Conservation (phyloP, 2,113 vertebrate genomes). For the Ptilonorhynchus violaceus region DNA sequence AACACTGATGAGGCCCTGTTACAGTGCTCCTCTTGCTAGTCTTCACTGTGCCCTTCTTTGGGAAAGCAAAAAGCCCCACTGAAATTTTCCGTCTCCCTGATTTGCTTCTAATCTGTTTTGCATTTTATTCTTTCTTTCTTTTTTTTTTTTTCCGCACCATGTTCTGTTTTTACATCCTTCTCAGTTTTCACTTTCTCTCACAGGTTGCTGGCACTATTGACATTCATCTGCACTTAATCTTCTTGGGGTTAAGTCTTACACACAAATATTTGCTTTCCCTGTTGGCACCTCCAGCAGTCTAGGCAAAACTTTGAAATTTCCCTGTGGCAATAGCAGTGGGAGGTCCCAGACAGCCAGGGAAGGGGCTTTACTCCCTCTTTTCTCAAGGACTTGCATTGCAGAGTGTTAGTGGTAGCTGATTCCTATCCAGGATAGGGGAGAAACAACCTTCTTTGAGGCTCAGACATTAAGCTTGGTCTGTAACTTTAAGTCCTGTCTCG, state of each 20-base stretch:
- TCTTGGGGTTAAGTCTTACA: slow-evolving; percentile 54
- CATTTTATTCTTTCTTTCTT: background rate
- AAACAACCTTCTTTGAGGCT: background rate
- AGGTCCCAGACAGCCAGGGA: slow-evolving; percentile 49
- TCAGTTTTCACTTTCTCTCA: slow-evolving; percentile 55
- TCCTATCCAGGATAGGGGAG: background rate
- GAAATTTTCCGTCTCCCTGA: background rate
- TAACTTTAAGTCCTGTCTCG: background rate
- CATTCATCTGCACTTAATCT: slow-evolving; percentile 67
- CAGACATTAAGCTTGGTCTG: background rate
- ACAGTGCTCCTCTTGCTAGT: background rate
- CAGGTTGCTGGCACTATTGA: slow-evolving; percentile 55
- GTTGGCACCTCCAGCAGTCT: slow-evolving; percentile 55
- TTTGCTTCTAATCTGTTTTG: background rate
- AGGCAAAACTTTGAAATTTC: slow-evolving; percentile 43
- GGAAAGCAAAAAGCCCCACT: background rate
- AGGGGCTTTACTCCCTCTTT: slow-evolving; percentile 15
- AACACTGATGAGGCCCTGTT: background rate
- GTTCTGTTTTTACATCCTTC: slow-evolving; percentile 4
- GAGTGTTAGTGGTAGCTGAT: slow-evolving; percentile 2
- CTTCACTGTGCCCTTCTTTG: background rate
- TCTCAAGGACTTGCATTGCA: background rate
- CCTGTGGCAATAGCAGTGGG: slow-evolving; percentile 51
- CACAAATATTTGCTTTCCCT: slow-evolving; percentile 59
- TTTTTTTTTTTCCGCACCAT: background rate